A percentile compares a stretch with the other conserved stretches of the same genome.
Evolutionary conservation across 2,797 vertebrate genomes (phyloP).

Genomic region (Poecilia picta): DNA sequence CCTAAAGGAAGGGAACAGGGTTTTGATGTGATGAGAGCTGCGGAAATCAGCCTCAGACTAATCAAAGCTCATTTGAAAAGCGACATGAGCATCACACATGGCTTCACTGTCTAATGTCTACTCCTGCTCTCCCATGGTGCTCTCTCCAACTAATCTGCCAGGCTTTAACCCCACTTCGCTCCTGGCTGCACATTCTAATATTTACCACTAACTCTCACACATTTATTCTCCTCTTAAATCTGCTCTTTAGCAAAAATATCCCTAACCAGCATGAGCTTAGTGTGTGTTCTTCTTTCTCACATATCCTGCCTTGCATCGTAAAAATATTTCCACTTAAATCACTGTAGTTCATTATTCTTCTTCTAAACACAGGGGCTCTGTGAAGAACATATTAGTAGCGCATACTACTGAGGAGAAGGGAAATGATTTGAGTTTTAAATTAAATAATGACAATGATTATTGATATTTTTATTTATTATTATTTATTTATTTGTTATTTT

Average conservation of each 20-base stretch:
- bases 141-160: slow-evolving; percentile 61
- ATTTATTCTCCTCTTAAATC: slow-evolving; percentile 58
- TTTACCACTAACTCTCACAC: slow-evolving; percentile 59
- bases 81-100: slow-evolving; percentile 77
- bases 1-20: slow-evolving; percentile 42
- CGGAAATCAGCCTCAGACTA: slow-evolving; percentile 67
- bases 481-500: neutral
- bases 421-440: neutral
- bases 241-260: slow-evolving; percentile 55
- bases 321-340: slow-evolving; percentile 49
- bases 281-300: slow-evolving; percentile 27
- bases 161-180: slow-evolving; percentile 66
- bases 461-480: neutral
- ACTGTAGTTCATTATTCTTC: slow-evolving; percentile 20
- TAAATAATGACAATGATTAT: neutral
- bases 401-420: neutral
- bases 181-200: slow-evolving; percentile 68
- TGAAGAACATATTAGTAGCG: slow-evolving; percentile 1
- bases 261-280: slow-evolving; percentile 53
- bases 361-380: slow-evolving; percentile 18
- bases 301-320: slow-evolving; percentile 26
- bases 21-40: slow-evolving; percentile 58
- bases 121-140: slow-evolving; percentile 55
- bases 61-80: slow-evolving; percentile 75
- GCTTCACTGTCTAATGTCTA: slow-evolving; percentile 70